Percentiles rank a stretch among this genome's conserved stretches.
Conservation (phyloP, 2,888 invertebrate species). For the Chaitophorus viminalis region DNA sequence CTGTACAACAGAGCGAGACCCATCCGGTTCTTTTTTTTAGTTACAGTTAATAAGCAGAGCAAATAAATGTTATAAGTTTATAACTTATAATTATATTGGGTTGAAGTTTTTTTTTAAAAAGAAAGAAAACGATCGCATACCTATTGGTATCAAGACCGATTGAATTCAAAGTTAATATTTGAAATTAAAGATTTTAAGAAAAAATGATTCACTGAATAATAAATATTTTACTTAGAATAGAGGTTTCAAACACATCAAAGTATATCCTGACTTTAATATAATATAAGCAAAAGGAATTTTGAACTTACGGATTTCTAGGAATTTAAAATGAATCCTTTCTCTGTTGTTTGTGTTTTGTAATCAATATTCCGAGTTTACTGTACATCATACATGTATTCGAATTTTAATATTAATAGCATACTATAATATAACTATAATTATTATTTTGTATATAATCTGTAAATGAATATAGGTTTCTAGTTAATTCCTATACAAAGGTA, state of each 20-base stretch:
- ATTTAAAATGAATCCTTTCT: not conserved
- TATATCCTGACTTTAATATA: conserved; percentile 23
- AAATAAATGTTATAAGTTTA: no score
- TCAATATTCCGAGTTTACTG: not conserved
- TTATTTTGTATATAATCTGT: no score
- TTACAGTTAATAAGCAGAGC: no score
- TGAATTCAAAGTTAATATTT: not conserved
- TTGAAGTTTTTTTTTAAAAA: no score
- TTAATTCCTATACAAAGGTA: no score
- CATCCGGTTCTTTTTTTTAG: no score
- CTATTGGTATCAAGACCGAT: not conserved
- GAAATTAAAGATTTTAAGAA: not conserved
- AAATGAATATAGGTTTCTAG: no score
- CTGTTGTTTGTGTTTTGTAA: not conserved
- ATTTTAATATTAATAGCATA: not conserved
- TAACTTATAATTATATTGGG: no score
- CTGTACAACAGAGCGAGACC: no score
- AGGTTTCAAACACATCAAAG: conserved; percentile 18
- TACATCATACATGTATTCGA: not conserved
- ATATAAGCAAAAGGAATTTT: conserved; percentile 31
- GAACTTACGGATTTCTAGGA: conserved; percentile 5
- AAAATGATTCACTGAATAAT: not conserved
- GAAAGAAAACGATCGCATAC: not conserved
- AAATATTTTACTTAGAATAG: not conserved
- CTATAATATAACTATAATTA: no score